Conservation (phyloP, 2,797 vertebrate species). For the Nyctibius grandis region DNA sequence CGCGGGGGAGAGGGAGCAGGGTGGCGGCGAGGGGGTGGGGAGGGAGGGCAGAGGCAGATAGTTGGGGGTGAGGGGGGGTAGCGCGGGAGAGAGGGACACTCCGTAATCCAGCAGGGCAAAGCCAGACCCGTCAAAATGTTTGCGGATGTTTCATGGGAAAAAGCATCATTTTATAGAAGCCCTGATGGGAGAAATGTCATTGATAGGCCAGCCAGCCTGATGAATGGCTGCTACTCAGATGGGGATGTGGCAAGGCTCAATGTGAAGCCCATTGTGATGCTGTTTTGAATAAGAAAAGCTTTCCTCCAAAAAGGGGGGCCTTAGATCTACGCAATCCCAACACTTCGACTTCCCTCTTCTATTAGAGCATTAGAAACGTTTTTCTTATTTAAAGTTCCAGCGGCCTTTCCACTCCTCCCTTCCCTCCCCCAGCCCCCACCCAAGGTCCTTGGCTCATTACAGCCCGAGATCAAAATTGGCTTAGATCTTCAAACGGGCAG, state of each 20-base stretch:
- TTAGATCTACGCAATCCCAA: constrained; percentile 97
- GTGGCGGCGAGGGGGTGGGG: constrained; percentile 56
- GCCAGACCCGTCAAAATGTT: constrained; percentile 99
- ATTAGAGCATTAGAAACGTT: constrained; percentile 96
- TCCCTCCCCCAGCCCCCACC: constrained; percentile 48
- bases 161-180: constrained; percentile 99
- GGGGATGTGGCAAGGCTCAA: constrained; percentile 99
- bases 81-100: constrained; percentile 80
- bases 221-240: constrained; percentile 99
- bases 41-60: constrained; percentile 49
- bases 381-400: constrained; percentile 83
- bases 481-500: constrained; percentile 61
- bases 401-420: constrained; percentile 69
- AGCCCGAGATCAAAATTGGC: constrained; percentile 74
- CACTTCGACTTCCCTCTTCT: constrained; percentile 95
- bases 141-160: constrained; percentile 99
- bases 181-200: constrained; percentile 99
- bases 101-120: constrained; percentile 89
- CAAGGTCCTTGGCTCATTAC: constrained; percentile 68
- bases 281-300: constrained; percentile 99
- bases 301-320: constrained; percentile 91
- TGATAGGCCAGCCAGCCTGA: constrained; percentile 99
- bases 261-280: constrained; percentile 99
- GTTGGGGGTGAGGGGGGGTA: neutral
- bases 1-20: constrained; percentile 24